Evolutionary conservation across 92 coral and sea anemone species (phyloP), one percentile per base, ranked within the genome.

Genomic region (Umimayanthus kanabou): DNA sequence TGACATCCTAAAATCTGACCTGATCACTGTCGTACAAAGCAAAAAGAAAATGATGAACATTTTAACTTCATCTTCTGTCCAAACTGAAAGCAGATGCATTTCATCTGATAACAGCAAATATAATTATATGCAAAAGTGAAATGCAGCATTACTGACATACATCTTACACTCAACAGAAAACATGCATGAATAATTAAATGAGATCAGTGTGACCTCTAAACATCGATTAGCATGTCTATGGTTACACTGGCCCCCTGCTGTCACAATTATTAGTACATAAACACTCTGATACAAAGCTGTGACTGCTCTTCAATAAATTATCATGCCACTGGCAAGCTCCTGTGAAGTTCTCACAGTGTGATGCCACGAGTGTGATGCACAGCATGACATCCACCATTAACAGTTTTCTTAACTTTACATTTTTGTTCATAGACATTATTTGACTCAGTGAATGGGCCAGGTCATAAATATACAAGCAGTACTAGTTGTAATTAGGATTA

Each of bases 31-130:
- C 3, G 9, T 2, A 61, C 69, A 61, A 23, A 61, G 26, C 23
- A 61, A 1, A 2, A 20, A 61, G 69, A 61, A 61, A 61, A 61
- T 61, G 69, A 61, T 2, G 15, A 61, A 61, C 4, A 81, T 37
- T 25, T 81, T 39, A 39, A 57, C 72, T 80, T 65, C 84, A 14
- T 57, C 72, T 80, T 33, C 85, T 37, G 23, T 39, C 57, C 74
- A 81, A 4, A 30, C 25, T 64, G 29, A 66, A 10, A 69, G 37
- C 66, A 75, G 79, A 75, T 39, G 13, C 74, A 81, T 64, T 65
- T 81, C 39, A 39, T 40, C 55, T 9, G 50, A 61, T 9, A 55
- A 64, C 74, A 65, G 57, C 4, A 81, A 61, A 64, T 0, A 47
- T 45, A n/a, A n/a, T n/a, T n/a, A 13, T 30, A 77, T 16, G 3